Evolutionary conservation across 2,888 invertebrate genomes (phyloP), one percentile per base, ranked within the genome.

Genomic region (Octonoba sinensis): DNA sequence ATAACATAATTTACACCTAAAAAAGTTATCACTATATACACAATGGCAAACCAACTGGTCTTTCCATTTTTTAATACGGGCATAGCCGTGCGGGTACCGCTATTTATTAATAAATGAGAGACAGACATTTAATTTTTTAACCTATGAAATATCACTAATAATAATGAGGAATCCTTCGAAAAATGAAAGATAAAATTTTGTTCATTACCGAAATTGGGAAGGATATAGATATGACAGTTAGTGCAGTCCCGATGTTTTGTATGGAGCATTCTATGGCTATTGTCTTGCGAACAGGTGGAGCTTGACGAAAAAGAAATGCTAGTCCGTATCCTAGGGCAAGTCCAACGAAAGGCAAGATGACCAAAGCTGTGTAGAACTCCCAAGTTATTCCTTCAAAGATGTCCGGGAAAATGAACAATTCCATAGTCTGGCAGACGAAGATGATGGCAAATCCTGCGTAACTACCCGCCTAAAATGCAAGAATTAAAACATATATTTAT

Each of bases 161-260:
- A 36, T 36, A 36, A 36, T 36, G 11, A 6, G 6, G 36, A 11
- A 11, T 8, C 8, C 36, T 36, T 36, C 8, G 36, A 27, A 6
- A 27, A 27, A 11, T 11, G 36, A 8, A 36, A 36, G 36, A 36
- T 36, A 36, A 36, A 36, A 36, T 4, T 36, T 4, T 44, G 44
- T 18, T n/a, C 8, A 51, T 65, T 82, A 85, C 85, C 69, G 84
- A 77, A 24, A 85, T 70, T 6, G 86, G 85, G 72, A 86, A 87
- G 12, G 87, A 86, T 27, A 87, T 75, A 18, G 86, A 86, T 18
- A 87, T 85, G 67, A 88, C 84, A 6, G 87, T 87, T 83, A 87
- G 85, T 18, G 87, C 87, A n/a, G 87, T 85, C 0, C 87, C 87
- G 44, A 87, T 87, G 70, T 88, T 88, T 71, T 88, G 88, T 36